Evolutionary conservation across 2,888 invertebrate species (phyloP).

Genomic region (Mesochorus sp.): DNA sequence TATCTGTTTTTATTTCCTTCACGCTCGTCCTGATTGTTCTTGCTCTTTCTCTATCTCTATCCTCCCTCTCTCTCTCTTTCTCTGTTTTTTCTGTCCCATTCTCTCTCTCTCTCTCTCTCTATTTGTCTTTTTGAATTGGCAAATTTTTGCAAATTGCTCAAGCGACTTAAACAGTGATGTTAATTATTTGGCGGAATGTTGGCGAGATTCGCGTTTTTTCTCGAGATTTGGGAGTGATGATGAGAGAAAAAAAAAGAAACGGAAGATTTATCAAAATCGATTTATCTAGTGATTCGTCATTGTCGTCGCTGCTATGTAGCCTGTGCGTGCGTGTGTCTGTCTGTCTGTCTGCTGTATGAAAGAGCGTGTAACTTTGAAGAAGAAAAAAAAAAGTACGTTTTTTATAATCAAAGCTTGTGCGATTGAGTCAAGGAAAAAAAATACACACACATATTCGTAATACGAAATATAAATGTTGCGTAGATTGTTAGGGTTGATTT

Average conservation of each 20-base stretch:
- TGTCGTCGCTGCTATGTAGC: conserved; percentile 48
- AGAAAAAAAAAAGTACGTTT: conserved; percentile 61
- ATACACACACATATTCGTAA: conserved; percentile 41
- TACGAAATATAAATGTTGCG: conserved; percentile 61
- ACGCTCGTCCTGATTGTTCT: conserved; percentile 38
- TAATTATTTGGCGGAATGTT: neutral
- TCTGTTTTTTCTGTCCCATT: neutral
- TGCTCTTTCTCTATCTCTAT: neutral
- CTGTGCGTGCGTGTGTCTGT: conserved; percentile 33
- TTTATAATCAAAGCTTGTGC: conserved; percentile 61
- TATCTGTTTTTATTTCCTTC: conserved; percentile 32
- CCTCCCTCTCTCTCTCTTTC: neutral
- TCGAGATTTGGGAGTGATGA: conserved; percentile 5
- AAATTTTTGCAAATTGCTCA: conserved; percentile 40
- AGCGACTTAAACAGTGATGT: neutral
- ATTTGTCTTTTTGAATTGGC: conserved; percentile 18
- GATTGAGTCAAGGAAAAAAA: conserved; percentile 29
- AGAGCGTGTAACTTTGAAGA: conserved; percentile 50
- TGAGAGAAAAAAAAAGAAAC: conserved; percentile 1
- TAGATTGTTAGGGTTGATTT: conserved; percentile 56
- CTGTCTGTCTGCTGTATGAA: conserved; percentile 23
- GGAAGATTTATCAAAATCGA: conserved; percentile 26
- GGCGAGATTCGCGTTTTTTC: neutral
- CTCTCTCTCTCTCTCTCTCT: neutral
- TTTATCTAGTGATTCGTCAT: conserved; percentile 9